These are phyloP conservation scores for Clivina fossor DNA, from an alignment of 2,888 invertebrate species.

Conservation along the genomic window DNA sequence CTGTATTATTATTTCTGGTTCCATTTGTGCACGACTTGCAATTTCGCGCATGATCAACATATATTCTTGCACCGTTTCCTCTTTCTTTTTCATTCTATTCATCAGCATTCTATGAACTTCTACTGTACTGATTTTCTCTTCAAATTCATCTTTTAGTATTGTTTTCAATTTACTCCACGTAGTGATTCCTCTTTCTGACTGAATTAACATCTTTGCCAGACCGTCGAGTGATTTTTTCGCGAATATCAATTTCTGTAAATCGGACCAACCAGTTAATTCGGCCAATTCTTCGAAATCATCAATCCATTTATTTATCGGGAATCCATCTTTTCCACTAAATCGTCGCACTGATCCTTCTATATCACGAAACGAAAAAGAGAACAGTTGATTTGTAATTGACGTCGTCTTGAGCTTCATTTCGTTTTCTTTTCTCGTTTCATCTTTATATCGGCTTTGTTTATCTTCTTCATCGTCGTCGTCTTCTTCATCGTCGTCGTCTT, in stretches of 20 bases:
- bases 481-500: too few relatives aligned
- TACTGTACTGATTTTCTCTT: slow-evolving; percentile 2
- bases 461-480: too few relatives aligned
- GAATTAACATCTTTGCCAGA: slow-evolving; percentile 7
- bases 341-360: too few relatives aligned
- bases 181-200: slow-evolving; percentile 26
- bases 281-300: slow-evolving; percentile 15
- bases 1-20: slow-evolving; percentile 44
- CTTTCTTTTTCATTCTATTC: slow-evolving; percentile 40
- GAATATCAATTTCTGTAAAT: slow-evolving; percentile 12
- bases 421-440: too few relatives aligned
- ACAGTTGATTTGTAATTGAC: too few relatives aligned
- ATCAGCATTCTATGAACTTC: slow-evolving; percentile 1
- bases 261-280: neutral
- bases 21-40: slow-evolving; percentile 43
- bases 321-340: slow-evolving; percentile 8
- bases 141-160: slow-evolving; percentile 15
- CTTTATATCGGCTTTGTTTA: too few relatives aligned
- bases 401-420: too few relatives aligned
- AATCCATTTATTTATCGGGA: slow-evolving; percentile 20
- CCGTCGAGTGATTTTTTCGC: slow-evolving; percentile 10
- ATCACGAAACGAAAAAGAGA: too few relatives aligned
- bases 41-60: slow-evolving; percentile 45
- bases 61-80: slow-evolving; percentile 45
- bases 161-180: slow-evolving; percentile 20